phyloP scores from a whole-genome alignment of 2,888 invertebrate genomes.

The Monochamus alternatus region DNA sequence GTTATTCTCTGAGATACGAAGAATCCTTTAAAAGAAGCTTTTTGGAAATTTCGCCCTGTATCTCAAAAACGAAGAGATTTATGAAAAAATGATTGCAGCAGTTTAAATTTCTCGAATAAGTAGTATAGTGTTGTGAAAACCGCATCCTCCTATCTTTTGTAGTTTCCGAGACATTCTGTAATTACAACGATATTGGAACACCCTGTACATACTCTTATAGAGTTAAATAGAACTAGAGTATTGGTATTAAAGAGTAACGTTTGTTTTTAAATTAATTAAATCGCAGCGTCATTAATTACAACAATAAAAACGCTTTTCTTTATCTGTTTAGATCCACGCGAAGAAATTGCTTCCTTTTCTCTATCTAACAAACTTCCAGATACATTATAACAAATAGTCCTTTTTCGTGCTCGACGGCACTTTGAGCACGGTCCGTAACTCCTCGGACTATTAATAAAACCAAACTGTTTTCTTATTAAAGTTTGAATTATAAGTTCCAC shows the following conservation, averaged over 20 bases:
- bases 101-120: too few relatives aligned
- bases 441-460: slow-evolving; percentile 67
- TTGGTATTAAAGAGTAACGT: background rate
- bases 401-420: slow-evolving; percentile 67
- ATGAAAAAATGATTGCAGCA: too few relatives aligned
- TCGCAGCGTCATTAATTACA: background rate
- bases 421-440: slow-evolving; percentile 63
- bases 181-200: too few relatives aligned
- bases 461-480: slow-evolving; percentile 70
- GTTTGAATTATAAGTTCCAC: slow-evolving; percentile 69
- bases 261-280: background rate
- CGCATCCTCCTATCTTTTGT: too few relatives aligned
- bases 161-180: too few relatives aligned
- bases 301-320: background rate
- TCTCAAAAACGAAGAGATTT: too few relatives aligned
- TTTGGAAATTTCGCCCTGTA: too few relatives aligned
- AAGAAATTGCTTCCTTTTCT: background rate
- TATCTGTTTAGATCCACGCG: slow-evolving; percentile 2
- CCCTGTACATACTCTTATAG: too few relatives aligned
- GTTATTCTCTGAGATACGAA: too few relatives aligned
- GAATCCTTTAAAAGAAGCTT: too few relatives aligned
- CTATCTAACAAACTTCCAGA: slow-evolving; percentile 13
- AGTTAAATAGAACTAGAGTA: background rate
- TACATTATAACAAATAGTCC: slow-evolving; percentile 61
- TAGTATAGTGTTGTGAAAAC: too few relatives aligned